phyloP scores from a whole-genome alignment of 2,888 invertebrate species.

The Lymantria dispar region DNA sequence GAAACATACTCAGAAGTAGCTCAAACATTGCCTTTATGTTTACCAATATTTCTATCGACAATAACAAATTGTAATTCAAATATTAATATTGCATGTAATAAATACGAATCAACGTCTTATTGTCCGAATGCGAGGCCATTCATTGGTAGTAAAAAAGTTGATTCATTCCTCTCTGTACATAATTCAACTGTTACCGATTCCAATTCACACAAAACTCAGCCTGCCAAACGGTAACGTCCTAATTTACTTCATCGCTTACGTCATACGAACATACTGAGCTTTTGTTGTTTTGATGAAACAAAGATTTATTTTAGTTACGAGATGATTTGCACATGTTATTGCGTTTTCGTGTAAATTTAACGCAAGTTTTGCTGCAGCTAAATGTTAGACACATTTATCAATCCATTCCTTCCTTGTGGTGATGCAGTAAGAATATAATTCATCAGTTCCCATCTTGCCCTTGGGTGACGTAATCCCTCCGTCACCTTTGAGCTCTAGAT shows the following conservation, averaged over 20 bases:
- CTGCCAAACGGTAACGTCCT: slow-evolving; percentile 10
- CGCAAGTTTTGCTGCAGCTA: background rate
- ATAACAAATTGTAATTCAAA: too few species aligned
- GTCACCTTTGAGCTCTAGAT: too few species aligned
- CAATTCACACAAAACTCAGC: slow-evolving; percentile 13
- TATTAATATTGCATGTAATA: background rate
- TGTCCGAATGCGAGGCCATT: slow-evolving; percentile 1
- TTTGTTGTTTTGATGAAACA: slow-evolving; percentile 13
- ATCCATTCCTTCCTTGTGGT: too few species aligned
- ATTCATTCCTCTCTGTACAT: slow-evolving; percentile 17
- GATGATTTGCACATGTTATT: slow-evolving; percentile 6
- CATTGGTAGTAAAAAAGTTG: slow-evolving; percentile 17
- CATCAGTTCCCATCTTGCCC: too few species aligned
- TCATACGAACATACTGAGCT: slow-evolving; percentile 11
- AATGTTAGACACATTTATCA: background rate
- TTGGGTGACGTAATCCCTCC: too few species aligned
- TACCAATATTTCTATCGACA: too few species aligned
- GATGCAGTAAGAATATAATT: too few species aligned
- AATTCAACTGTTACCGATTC: slow-evolving; percentile 16
- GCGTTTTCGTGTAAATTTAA: slow-evolving; percentile 1
- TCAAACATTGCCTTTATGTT: too few species aligned
- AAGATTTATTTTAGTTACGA: slow-evolving; percentile 10
- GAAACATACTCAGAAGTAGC: too few species aligned
- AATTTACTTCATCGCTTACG: slow-evolving; percentile 20
- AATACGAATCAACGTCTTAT: slow-evolving; percentile 9